Base-by-base conservation (phyloP, 2,797 vertebrate genomes). In the Typhlichthys subterraneus region DNA sequence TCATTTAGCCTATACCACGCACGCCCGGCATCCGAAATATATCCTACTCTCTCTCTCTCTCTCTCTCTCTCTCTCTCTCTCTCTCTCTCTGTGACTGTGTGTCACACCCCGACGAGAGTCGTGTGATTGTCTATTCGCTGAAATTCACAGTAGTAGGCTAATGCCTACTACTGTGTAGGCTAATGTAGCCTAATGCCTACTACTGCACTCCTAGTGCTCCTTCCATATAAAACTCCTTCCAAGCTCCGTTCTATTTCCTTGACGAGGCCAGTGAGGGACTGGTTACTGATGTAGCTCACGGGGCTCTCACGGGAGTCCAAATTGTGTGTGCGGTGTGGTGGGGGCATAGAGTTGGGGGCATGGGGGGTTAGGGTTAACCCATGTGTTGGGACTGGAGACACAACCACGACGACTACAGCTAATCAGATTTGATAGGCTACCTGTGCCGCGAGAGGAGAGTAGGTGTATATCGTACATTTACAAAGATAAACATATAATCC, bases 351-450 rank as follows among this genome's bases (percentile, higher is more conserved):
- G 23, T 29, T 29, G 23, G 23, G 23, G 23, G 23, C 23, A 29
- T 29, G 4, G 23, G 23, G 23, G 23, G 23, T 29, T 29, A 29
- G 23, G 23, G 23, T 23, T 23, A 23, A 23, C 23, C 23, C 23
- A 23, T 23, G 23, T 23, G 19, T 23, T 23, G 19, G 19, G 4
- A 29, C 23, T 29, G 23, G 23, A 29, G 23, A 29, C 23, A 29
- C 4, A 4, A 23, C 23, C 23, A 29, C 23, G 23, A 29, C 23
- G 38, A 9, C 64, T 67, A 63, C 61, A 85, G 75, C 85, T 87
- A 91, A 91, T 90, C 88, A 82, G 74, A 77, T 76, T 55, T 76
- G 70, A 86, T 87, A 29, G 23, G 23, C 23, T 3, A 91, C 89
- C 89, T 91, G 89, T 75, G 80, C 76, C 62, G 65, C 8, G 12